phyloP scores from a whole-genome alignment of 2,888 invertebrate genomes.

The Synergus japonicus region DNA sequence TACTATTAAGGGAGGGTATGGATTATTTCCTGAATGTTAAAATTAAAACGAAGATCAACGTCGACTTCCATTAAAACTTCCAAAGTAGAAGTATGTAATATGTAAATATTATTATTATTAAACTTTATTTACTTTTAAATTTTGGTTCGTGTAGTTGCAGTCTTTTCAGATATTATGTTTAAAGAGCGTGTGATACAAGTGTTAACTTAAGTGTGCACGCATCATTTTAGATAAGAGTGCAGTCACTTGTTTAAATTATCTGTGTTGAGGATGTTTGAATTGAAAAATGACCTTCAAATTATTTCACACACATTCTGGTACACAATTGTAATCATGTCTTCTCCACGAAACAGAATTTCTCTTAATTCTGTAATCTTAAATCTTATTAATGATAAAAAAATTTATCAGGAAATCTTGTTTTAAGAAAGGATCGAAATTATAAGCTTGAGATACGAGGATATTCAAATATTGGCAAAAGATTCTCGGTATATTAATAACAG shows the following conservation, averaged over 20 bases:
- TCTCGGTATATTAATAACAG: not conserved
- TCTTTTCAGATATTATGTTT: not conserved
- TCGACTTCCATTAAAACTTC: slow-evolving; percentile 38
- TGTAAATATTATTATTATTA: too few species aligned
- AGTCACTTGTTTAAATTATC: not conserved
- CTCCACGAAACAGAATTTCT: not conserved
- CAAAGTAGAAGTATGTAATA: not conserved
- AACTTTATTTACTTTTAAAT: not conserved
- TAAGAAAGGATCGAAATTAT: too few species aligned
- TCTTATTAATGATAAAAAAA: not conserved
- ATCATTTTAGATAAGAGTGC: slow-evolving; percentile 7
- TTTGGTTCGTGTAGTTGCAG: not conserved
- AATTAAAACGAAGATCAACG: slow-evolving; percentile 26
- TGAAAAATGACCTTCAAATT: not conserved
- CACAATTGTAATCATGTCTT: not conserved
- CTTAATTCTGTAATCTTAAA: not conserved
- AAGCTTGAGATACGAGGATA: too few species aligned
- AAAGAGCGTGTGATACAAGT: not conserved
- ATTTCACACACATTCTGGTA: not conserved
- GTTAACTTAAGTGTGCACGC: not conserved
- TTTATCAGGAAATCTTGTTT: too few species aligned
- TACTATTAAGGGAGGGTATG: not conserved
- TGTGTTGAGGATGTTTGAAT: slow-evolving; percentile 2
- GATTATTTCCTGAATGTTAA: slow-evolving; percentile 31
- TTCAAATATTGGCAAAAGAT: not conserved